Evolutionary conservation across 1,140 invertebrate genomes (phyloP).

Genomic region (Cotesia typhae): DNA sequence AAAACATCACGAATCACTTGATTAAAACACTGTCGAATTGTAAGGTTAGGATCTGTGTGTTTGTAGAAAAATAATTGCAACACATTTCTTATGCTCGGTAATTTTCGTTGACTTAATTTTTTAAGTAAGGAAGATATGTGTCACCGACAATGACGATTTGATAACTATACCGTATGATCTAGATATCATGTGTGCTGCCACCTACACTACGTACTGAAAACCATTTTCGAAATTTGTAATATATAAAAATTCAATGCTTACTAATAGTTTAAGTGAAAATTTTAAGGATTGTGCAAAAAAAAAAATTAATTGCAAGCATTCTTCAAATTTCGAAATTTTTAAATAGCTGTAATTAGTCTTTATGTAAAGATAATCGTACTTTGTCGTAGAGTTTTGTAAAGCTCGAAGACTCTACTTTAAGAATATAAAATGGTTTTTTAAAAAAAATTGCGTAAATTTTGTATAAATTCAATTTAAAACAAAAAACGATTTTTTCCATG

Average conservation of each 20-base stretch:
- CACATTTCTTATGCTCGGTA: conserved; percentile 27
- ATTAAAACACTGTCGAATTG: conserved; percentile 28
- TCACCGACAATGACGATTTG: too few species aligned
- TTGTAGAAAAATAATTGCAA: conserved; percentile 32
- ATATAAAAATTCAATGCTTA: conserved; percentile 3
- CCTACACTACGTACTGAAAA: too few species aligned
- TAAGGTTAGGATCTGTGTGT: conserved; percentile 24
- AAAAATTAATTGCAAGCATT: too few species aligned
- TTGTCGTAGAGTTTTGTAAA: not conserved
- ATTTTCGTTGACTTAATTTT: conserved; percentile 29
- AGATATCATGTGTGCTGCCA: too few species aligned
- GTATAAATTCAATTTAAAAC: conserved; percentile 6
- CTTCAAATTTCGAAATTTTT: too few species aligned
- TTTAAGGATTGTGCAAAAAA: not conserved
- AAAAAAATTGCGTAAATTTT: not conserved
- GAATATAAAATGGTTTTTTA: conserved; percentile 9
- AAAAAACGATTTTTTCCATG: too few species aligned
- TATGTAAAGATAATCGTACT: not conserved
- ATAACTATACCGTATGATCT: too few species aligned
- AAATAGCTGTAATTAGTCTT: too few species aligned
- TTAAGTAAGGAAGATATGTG: not conserved
- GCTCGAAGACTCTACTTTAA: not conserved
- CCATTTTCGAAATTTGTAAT: not conserved
- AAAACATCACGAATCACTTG: conserved; percentile 20
- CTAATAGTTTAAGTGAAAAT: not conserved